A percentile compares a stretch with the other conserved stretches of the same genome.
phyloP scores from a whole-genome alignment of 1,140 invertebrate genomes.

The Drosophila pruinosa region DNA sequence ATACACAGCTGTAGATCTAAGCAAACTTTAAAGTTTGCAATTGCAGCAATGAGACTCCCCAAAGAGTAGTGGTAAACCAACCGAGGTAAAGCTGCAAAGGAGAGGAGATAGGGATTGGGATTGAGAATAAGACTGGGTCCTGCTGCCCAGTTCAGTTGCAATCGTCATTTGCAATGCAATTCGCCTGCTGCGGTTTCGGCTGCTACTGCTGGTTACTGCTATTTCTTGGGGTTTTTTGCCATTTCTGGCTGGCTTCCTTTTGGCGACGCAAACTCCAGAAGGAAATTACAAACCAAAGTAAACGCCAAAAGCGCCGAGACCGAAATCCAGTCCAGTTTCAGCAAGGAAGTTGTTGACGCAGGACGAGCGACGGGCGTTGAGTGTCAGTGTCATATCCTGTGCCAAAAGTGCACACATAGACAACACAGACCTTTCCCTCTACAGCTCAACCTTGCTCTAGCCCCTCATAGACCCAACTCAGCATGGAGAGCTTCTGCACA shows the following conservation, averaged over 20 bases:
- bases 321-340: constrained; percentile 26
- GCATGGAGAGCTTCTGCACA: constrained; percentile 58
- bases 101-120: background rate
- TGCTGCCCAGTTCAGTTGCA: constrained; percentile 50
- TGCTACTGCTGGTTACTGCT: constrained; percentile 38
- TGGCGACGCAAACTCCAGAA: constrained; percentile 63
- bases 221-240: constrained; percentile 60
- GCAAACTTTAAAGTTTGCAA: constrained; percentile 73
- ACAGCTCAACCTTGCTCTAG: background rate
- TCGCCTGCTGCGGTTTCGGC: background rate
- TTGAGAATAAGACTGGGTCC: background rate
- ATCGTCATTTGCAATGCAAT: constrained; percentile 60
- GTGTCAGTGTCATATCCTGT: constrained; percentile 80
- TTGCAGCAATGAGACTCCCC: constrained; percentile 54
- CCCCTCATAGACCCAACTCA: background rate
- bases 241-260: constrained; percentile 66
- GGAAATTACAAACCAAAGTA: constrained; percentile 79
- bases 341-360: constrained; percentile 75
- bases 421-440: constrained; percentile 4
- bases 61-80: constrained; percentile 62
- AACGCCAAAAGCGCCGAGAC: constrained; percentile 60
- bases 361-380: constrained; percentile 67
- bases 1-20: constrained; percentile 53
- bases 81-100: background rate
- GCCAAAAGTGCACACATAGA: constrained; percentile 75